Evolutionary conservation across 2,797 vertebrate species (phyloP), one percentile per base, ranked within the genome.

Genomic region (Cyprinella venusta): DNA sequence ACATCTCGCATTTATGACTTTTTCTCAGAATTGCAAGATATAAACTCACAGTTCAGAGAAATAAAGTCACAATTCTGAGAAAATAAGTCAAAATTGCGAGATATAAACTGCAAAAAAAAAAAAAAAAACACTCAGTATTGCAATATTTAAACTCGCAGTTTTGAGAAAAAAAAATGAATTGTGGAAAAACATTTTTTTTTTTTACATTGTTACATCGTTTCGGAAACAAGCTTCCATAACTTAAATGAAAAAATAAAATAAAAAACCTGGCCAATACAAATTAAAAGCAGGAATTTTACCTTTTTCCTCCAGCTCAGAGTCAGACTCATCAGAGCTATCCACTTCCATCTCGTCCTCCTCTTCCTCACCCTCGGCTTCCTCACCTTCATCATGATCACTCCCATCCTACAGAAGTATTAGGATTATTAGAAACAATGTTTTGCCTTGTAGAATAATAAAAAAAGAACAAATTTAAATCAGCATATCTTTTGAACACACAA

Each of bases 221-320:
- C n/a, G n/a, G n/a, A n/a, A 40, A 59, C 56, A 24, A 59, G 56
- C 4, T 61, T 61, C 56, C 56, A 24, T 59, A 13, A 24, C 56
- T 59, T 59, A 19, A 52, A 52, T 13, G 0, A 2, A 61, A 61
- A 30, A 30, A 30, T 30, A 30, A 33, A 33, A 33, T 3, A 33
- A 6, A 24, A 45, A 21, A 18, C 8, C 7, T 1, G 2, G 18
- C 24, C 42, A 18, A 50, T 3, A 48, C 2, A 72, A n/a, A 36
- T n/a, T 50, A 24, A 52, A 52, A 67, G 5, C 2, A 38, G 15
- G 6, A 19, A 5, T 65, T 72, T 71, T 90, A 98, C 98, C 98
- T 96, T 99, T 99, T 88, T 99, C 98, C 45, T 99, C 98, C 77
- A 96, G 94, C 65, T 99, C 95, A 0, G 96, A 96, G 90, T 98